These are phyloP conservation scores for Tetrapedia diversipes DNA, from an alignment of 2,888 invertebrate species.

Conservation along the genomic window DNA sequence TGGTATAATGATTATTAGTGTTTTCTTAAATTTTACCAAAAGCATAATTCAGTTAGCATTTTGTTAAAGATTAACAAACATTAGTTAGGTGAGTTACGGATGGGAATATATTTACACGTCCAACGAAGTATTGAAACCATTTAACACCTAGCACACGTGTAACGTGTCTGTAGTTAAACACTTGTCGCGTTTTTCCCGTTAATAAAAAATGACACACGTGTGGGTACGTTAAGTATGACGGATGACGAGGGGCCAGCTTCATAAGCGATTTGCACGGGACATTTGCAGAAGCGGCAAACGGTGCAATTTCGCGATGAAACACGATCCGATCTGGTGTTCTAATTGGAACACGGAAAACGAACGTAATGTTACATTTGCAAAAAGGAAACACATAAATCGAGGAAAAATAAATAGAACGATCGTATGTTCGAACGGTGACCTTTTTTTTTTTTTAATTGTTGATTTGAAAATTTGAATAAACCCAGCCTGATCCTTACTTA, in stretches of 20 bases:
- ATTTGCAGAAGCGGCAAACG: constrained; percentile 29
- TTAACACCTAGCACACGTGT: constrained; percentile 10
- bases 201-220: constrained; percentile 43
- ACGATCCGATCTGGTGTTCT: background rate
- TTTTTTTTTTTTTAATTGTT: too few relatives aligned
- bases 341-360: background rate
- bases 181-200: constrained; percentile 42
- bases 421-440: too few relatives aligned
- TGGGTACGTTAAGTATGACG: constrained; percentile 36
- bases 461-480: too few relatives aligned
- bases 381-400: too few relatives aligned
- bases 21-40: too few relatives aligned
- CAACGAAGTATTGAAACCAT: background rate
- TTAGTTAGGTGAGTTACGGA: background rate
- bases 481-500: too few relatives aligned
- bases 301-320: constrained; percentile 28
- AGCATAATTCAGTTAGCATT: too few relatives aligned
- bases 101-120: background rate
- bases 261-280: constrained; percentile 41
- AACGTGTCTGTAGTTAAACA: constrained; percentile 32
- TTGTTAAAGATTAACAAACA: too few relatives aligned
- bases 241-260: constrained; percentile 40
- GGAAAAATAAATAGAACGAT: too few relatives aligned
- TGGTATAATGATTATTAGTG: too few relatives aligned
- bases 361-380: background rate